Evolutionary conservation across 53 echinoderm and acorn worm genomes (phyloP).

Genomic region (Hippasteria phrygiana): DNA sequence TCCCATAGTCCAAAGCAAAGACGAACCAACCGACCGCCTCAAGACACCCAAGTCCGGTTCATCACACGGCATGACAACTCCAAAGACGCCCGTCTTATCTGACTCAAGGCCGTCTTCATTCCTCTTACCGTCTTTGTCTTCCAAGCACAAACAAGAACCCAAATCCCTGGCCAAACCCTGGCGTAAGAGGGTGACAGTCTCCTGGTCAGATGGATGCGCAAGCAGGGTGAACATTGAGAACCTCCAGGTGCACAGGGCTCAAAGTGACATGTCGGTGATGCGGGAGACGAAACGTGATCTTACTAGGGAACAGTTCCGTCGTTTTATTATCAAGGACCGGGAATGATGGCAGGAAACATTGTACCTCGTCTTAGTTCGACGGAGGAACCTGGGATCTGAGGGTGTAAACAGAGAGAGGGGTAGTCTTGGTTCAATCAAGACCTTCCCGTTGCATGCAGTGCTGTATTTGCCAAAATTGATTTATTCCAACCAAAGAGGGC

Average conservation of each 20-base stretch:
- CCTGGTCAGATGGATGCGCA: constrained; percentile 43
- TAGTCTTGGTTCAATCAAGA: too few relatives aligned
- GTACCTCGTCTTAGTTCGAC: too few relatives aligned
- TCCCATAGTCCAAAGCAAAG: background rate
- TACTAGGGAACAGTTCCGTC: constrained; percentile 39
- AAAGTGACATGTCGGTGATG: background rate
- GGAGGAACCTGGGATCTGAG: too few relatives aligned
- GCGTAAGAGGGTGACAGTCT: constrained; percentile 51
- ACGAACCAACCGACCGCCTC: background rate
- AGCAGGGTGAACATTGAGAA: constrained; percentile 45
- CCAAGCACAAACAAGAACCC: constrained; percentile 3
- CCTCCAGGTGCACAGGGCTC: background rate
- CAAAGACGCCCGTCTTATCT: background rate
- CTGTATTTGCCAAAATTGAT: too few relatives aligned
- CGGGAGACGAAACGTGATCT: background rate
- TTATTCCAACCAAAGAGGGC: too few relatives aligned
- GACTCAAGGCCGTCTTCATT: background rate
- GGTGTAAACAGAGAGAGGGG: too few relatives aligned
- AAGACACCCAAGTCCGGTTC: background rate
- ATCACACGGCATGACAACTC: background rate
- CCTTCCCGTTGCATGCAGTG: too few relatives aligned
- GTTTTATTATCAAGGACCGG: constrained; percentile 15
- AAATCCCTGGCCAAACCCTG: constrained; percentile 34
- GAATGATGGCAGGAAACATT: too few relatives aligned
- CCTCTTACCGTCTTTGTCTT: constrained; percentile 8